These are phyloP conservation scores for Meleagris gallopavo DNA, from an alignment of 2,113 vertebrate genomes.

Conservation along the genomic window DNA sequence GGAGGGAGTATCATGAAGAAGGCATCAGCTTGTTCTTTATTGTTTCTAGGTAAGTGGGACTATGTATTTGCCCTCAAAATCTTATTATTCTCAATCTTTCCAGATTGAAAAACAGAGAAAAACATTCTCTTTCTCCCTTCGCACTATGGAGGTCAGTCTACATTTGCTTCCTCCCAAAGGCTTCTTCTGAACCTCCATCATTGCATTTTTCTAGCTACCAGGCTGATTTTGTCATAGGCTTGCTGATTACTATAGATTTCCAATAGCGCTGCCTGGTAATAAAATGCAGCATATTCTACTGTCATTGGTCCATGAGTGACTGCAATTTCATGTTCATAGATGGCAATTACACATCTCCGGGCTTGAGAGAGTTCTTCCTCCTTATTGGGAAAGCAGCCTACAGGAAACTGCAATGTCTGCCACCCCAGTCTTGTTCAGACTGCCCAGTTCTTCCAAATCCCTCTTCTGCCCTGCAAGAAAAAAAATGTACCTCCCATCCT, in stretches of 20 bases:
- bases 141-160: neutral
- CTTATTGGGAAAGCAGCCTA: neutral
- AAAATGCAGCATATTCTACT: neutral
- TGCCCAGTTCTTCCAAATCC: neutral
- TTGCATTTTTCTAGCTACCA: neutral
- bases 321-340: neutral
- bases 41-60: neutral
- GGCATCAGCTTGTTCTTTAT: neutral
- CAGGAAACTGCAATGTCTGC: accelerated
- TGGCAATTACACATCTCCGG: neutral
- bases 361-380: neutral
- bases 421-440: neutral
- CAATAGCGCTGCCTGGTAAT: neutral
- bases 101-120: neutral
- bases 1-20: neutral
- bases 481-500: neutral
- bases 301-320: neutral
- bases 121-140: neutral
- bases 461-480: neutral
- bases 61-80: neutral
- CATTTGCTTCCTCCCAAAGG: neutral
- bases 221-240: accelerated
- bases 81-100: neutral
- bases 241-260: neutral
- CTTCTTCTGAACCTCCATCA: neutral